Evolutionary conservation across 2,888 invertebrate species (phyloP).

Genomic region (Stenoptilia bipunctidactyla): DNA sequence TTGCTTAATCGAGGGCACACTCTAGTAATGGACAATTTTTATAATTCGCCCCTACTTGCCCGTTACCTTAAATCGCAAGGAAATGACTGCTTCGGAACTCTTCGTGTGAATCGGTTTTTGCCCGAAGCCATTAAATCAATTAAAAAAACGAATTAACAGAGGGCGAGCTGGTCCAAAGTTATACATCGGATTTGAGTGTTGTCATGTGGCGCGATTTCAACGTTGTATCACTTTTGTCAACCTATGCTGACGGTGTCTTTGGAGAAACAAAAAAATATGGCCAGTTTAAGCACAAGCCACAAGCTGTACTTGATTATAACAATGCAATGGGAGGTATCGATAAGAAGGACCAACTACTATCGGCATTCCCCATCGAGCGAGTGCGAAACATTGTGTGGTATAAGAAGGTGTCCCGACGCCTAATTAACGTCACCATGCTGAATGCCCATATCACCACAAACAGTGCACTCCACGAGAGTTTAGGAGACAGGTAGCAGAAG

Average conservation of each 20-base stretch:
- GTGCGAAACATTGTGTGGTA: slow-evolving; percentile 12
- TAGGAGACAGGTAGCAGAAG: slow-evolving; percentile 5
- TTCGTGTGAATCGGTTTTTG: slow-evolving; percentile 18
- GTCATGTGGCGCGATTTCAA: slow-evolving; percentile 16
- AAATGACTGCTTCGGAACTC: slow-evolving; percentile 18
- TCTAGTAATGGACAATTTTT: slow-evolving; percentile 21
- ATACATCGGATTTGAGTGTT: slow-evolving; percentile 15
- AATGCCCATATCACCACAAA: slow-evolving; percentile 5
- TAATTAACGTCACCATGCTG: slow-evolving; percentile 14
- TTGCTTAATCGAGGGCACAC: slow-evolving; percentile 17
- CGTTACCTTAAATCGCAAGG: slow-evolving; percentile 14
- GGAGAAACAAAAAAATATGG: slow-evolving; percentile 14
- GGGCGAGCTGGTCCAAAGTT: slow-evolving; percentile 16
- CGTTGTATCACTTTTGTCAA: slow-evolving; percentile 11
- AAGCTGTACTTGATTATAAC: slow-evolving; percentile 14
- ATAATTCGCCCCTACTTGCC: slow-evolving; percentile 18
- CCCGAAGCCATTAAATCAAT: slow-evolving; percentile 13
- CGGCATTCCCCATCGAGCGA: slow-evolving; percentile 5
- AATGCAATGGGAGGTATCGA: slow-evolving; percentile 13
- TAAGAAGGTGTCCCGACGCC: slow-evolving; percentile 16
- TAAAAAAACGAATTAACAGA: slow-evolving; percentile 12
- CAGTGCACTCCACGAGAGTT: slow-evolving; percentile 4
- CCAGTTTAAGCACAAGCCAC: slow-evolving; percentile 9
- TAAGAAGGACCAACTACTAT: slow-evolving; percentile 6
- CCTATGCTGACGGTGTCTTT: slow-evolving; percentile 9